phyloP scores from a whole-genome alignment of 2,797 vertebrate species.

The Aplochiton taeniatus region DNA sequence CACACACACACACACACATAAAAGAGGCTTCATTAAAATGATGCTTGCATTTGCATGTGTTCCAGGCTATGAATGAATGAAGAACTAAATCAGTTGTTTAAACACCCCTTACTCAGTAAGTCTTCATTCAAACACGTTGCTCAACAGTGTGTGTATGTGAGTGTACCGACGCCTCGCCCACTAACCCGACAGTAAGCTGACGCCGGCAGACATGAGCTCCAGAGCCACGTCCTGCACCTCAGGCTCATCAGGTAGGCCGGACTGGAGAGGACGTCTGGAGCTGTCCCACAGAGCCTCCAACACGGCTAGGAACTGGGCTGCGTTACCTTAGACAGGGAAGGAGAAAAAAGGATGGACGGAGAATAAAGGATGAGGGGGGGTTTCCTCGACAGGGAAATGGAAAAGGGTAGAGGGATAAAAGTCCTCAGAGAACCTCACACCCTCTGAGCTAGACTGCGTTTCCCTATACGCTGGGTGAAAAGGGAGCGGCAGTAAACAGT shows the following conservation, averaged over 20 bases:
- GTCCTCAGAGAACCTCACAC: too few species aligned
- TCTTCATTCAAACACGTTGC: too few species aligned
- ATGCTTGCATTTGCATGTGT: not conserved
- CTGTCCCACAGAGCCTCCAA: slow-evolving; percentile 85
- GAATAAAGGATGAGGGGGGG: too few species aligned
- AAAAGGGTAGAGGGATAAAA: too few species aligned
- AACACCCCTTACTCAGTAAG: too few species aligned
- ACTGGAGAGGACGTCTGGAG: slow-evolving; percentile 67
- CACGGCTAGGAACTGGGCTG: slow-evolving; percentile 86
- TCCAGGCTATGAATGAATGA: not conserved
- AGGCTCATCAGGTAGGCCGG: slow-evolving; percentile 72
- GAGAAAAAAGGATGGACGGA: too few species aligned
- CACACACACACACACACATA: slow-evolving; percentile 2
- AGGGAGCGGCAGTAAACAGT: too few species aligned
- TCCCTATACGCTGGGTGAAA: too few species aligned
- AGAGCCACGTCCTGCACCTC: slow-evolving; percentile 79
- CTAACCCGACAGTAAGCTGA: slow-evolving; percentile 86
- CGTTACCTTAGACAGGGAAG: slow-evolving; percentile 21
- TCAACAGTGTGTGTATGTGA: slow-evolving; percentile 4
- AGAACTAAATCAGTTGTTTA: too few species aligned
- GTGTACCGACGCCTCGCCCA: not conserved
- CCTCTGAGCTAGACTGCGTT: too few species aligned
- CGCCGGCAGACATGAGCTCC: slow-evolving; percentile 87
- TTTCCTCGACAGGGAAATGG: too few species aligned
- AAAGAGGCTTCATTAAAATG: not conserved